A percentile compares a stretch with the other conserved stretches of the same genome.
These are phyloP conservation scores for Thelaira solivaga DNA, from an alignment of 2,888 invertebrate genomes.

Conservation along the genomic window DNA sequence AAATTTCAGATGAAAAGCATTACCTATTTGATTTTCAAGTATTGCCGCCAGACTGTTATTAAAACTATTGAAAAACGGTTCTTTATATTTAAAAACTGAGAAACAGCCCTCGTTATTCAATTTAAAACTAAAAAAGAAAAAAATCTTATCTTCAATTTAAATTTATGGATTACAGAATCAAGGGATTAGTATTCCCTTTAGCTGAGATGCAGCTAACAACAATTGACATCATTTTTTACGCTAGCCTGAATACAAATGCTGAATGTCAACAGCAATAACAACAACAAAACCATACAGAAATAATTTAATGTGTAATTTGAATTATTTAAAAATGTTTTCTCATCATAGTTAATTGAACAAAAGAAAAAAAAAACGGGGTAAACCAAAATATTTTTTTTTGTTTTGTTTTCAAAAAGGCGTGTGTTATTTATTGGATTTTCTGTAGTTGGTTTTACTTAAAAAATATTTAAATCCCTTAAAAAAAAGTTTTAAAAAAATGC, in stretches of 20 bases:
- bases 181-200: too few species aligned
- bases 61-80: too few species aligned
- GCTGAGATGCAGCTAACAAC: too few species aligned
- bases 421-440: neutral
- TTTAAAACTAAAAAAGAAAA: too few species aligned
- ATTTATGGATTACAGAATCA: too few species aligned
- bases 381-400: too few species aligned
- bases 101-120: too few species aligned
- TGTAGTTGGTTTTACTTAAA: neutral
- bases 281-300: constrained; percentile 9
- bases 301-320: constrained; percentile 33
- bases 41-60: too few species aligned
- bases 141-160: too few species aligned
- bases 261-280: neutral
- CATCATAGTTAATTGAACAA: neutral
- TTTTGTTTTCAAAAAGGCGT: constrained; percentile 2
- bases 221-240: constrained; percentile 22
- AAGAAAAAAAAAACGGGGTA: neutral
- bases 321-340: constrained; percentile 25
- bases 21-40: too few species aligned
- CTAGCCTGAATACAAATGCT: neutral
- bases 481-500: neutral
- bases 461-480: neutral
- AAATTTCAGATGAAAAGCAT: too few species aligned
- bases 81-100: too few species aligned